Percentiles rank a stretch among this genome's conserved stretches.
Evolutionary conservation across 2,113 vertebrate genomes (phyloP).

Genomic region (Malaclemys terrapin): DNA sequence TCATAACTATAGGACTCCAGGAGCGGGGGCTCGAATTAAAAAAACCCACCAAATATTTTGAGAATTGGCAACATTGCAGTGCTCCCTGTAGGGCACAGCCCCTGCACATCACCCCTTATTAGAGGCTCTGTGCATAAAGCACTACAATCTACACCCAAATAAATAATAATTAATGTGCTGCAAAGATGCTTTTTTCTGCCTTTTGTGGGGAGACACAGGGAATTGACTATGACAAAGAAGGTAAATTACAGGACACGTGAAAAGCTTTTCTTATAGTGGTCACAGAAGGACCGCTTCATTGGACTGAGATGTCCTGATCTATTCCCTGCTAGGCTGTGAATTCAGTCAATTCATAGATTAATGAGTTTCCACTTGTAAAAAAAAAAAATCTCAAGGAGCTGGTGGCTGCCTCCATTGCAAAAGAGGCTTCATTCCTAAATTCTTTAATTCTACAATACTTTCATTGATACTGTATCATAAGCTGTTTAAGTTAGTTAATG

Average conservation of each 20-base stretch:
- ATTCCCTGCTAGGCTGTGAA: neutral
- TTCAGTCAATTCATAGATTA: neutral
- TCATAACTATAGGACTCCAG: neutral
- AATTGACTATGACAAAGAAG: neutral
- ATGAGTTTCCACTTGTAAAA: neutral
- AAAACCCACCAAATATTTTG: accelerated
- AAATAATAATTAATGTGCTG: neutral
- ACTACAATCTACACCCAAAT: neutral
- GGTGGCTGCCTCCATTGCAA: neutral
- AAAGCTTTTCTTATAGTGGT: neutral
- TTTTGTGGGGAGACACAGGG: accelerated
- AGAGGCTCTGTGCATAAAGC: neutral
- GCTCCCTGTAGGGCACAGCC: neutral
- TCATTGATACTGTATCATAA: neutral
- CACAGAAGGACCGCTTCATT: neutral
- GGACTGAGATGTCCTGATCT: neutral
- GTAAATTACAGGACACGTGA: neutral
- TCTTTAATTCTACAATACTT: neutral
- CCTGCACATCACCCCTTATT: neutral
- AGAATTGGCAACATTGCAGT: neutral
- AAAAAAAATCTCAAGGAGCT: neutral
- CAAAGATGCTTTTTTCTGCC: too few relatives aligned
- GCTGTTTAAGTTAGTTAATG: neutral
- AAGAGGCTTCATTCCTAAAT: neutral
- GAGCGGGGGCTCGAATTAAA: neutral